Base-by-base conservation (phyloP, 1,140 invertebrate species). In the Microplitis mediator region DNA sequence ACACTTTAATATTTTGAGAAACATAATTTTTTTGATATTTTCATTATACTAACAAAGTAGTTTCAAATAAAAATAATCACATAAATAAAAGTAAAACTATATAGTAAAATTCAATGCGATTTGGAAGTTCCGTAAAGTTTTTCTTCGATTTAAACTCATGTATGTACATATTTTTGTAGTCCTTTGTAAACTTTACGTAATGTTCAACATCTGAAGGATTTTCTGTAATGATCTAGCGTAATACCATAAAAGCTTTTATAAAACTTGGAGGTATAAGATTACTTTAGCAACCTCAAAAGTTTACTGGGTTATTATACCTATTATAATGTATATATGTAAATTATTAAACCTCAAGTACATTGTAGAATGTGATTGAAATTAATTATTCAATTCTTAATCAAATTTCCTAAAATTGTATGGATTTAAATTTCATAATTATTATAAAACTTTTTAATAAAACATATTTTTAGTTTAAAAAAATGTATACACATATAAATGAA, bases 161-260 rank as follows among this genome's bases (percentile, higher is more conserved):
- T 32, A 31, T 61, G 23, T 34, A 61, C 8, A 23, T 54, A 54
- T 54, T 5, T 45, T 45, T 11, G 39, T 9, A 32, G 32, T 31
- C 31, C n/a, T 62, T 39, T 36, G 60, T 62, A 62, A 62, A 62
- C 60, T 62, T 62, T 36, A 62, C 34, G 60, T 62, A 62, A 62
- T 62, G 34, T 62, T 62, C n/a, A 62, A 39, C 11, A n/a, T 45
- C 8, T 14, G 35, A 62, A 13, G 34, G 60, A 39, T 35, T 13
- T 14, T 36, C 60, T 39, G 11, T 62, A 62, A 62, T 62, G 60
- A 34, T 36, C 34, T 14, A 62, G 11, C 32, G 31, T n/a, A 6
- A 62, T 4, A 35, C 9, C 8, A 35, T 31, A 11, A 34, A 39
- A 62, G 60, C 32, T 39, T 62, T 62, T 62, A 35, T 31, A 13